Conservation (phyloP, 2,797 vertebrate species). For the Sparidentex hasta region DNA sequence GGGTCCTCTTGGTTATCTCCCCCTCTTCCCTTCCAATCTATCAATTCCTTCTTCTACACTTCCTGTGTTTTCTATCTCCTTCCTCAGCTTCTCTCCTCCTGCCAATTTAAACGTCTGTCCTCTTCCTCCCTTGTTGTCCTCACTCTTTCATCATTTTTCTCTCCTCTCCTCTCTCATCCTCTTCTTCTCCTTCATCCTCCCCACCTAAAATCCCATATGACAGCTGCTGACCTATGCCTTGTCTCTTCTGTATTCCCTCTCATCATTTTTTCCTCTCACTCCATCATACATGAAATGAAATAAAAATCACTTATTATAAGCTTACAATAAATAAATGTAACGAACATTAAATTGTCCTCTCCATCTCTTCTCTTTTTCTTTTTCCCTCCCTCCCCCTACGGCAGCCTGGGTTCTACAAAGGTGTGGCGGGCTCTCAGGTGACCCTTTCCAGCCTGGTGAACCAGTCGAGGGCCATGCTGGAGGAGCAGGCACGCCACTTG, state of each 20-base stretch:
- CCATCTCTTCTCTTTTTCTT: neutral
- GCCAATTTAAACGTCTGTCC: neutral
- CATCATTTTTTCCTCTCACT: neutral
- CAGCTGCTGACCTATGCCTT: neutral
- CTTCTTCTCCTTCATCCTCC: neutral
- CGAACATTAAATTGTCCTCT: neutral
- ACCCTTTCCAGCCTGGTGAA: slow-evolving; percentile 95
- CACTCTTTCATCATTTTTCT: neutral
- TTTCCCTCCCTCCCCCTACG: neutral
- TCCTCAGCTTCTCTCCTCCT: neutral
- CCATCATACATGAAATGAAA: slow-evolving; percentile 1
- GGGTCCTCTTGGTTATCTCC: slow-evolving; percentile 32
- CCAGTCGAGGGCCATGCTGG: slow-evolving; percentile 93
- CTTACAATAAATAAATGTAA: slow-evolving; percentile 5
- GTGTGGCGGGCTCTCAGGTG: slow-evolving; percentile 95
- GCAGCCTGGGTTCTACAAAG: slow-evolving; percentile 93
- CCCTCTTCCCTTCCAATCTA: slow-evolving; percentile 17
- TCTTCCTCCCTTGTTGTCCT: neutral
- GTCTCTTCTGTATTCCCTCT: neutral
- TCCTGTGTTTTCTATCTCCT: neutral
- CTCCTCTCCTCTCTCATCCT: neutral
- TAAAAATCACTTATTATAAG: neutral
- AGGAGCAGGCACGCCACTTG: slow-evolving; percentile 93
- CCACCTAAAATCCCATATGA: neutral
- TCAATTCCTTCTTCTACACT: slow-evolving; percentile 8